These are phyloP conservation scores for Dynastes hyllus DNA, from an alignment of 2,888 invertebrate genomes.

Conservation along the genomic window DNA sequence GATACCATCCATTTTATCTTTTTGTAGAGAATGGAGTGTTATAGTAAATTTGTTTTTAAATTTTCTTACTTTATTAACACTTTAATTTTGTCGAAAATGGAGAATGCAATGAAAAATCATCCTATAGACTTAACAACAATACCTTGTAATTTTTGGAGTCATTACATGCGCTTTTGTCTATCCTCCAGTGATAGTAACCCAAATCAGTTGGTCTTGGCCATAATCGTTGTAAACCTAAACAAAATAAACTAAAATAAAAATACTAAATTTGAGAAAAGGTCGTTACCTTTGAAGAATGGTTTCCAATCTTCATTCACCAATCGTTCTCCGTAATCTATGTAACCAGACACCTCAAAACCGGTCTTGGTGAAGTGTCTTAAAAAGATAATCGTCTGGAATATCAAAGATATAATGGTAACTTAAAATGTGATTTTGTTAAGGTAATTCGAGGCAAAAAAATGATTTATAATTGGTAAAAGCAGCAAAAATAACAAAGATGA, in stretches of 20 bases:
- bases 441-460: neutral
- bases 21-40: too few relatives aligned
- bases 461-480: too few relatives aligned
- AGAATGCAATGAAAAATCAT: neutral
- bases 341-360: conserved; percentile 88
- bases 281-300: conserved; percentile 77
- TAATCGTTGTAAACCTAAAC: conserved; percentile 71
- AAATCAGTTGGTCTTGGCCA: conserved; percentile 82
- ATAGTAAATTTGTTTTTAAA: too few relatives aligned
- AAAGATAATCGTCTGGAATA: conserved; percentile 85
- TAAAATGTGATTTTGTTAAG: neutral
- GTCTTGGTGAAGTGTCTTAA: conserved; percentile 79
- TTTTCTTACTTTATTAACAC: too few relatives aligned
- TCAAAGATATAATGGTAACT: conserved; percentile 27
- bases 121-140: neutral
- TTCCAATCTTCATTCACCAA: conserved; percentile 83
- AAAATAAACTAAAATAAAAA: neutral
- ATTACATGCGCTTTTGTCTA: conserved; percentile 80
- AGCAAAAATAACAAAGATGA: too few relatives aligned
- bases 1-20: too few relatives aligned
- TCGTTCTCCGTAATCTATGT: conserved; percentile 86
- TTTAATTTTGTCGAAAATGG: neutral
- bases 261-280: neutral
- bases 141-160: conserved; percentile 86
- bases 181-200: conserved; percentile 86